phyloP scores from a whole-genome alignment of 2,797 vertebrate genomes.

The Poecilia wingei region DNA sequence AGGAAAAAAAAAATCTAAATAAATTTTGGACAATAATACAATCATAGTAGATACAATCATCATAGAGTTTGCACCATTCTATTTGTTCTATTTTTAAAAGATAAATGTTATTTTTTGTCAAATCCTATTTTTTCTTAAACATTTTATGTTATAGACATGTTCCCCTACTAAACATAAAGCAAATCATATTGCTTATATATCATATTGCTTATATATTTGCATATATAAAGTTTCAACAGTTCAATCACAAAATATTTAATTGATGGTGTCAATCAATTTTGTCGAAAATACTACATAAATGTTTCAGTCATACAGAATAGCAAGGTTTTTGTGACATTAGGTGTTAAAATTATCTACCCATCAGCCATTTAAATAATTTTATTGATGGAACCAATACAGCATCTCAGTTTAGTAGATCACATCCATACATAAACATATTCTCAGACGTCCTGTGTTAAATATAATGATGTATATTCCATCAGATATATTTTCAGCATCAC shows the following conservation, averaged over 20 bases:
- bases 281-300: neutral
- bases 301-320: neutral
- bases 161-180: neutral
- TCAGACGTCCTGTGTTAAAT: neutral
- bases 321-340: neutral
- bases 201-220: neutral
- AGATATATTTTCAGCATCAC: neutral
- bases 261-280: neutral
- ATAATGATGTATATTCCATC: neutral
- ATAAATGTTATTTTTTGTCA: neutral
- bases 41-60: neutral
- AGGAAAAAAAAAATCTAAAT: neutral
- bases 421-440: neutral
- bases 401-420: neutral
- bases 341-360: neutral
- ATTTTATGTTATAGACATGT: neutral
- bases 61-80: neutral
- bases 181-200: neutral
- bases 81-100: neutral
- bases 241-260: neutral
- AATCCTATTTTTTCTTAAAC: neutral
- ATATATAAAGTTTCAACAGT: neutral
- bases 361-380: neutral
- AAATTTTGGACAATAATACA: neutral
- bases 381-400: neutral